A percentile compares a stretch with the other conserved stretches of the same genome.
Conservation (phyloP, 2,113 vertebrate species). For the Tupaia chinensis region DNA sequence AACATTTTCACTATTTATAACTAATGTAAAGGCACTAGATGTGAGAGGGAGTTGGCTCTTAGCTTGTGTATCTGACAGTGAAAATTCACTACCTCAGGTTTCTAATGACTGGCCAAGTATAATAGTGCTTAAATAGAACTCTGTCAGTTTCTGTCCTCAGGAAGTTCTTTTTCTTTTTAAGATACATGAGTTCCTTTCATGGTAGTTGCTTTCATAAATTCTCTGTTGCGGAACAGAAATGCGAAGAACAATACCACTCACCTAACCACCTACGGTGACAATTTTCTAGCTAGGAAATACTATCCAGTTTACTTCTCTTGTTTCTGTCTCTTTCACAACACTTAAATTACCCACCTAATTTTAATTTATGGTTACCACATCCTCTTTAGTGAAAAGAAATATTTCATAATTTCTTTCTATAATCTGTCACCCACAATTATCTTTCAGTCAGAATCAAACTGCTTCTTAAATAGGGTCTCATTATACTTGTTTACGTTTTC, state of each 20-base stretch:
- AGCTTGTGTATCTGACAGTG: neutral
- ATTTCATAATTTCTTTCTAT: slow-evolving; percentile 22
- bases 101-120: neutral
- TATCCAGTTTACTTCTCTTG: neutral
- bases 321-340: slow-evolving; percentile 14
- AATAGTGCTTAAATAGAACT: neutral
- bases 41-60: neutral
- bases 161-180: neutral
- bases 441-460: slow-evolving; percentile 1
- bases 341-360: slow-evolving; percentile 19
- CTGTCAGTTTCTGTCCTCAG: neutral
- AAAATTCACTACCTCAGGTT: neutral
- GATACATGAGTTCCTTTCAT: neutral
- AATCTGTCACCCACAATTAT: slow-evolving; percentile 12
- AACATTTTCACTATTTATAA: neutral
- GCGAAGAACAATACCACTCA: neutral
- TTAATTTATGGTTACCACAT: neutral
- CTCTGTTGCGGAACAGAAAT: neutral
- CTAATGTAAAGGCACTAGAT: neutral
- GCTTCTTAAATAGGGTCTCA: neutral
- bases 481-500: neutral
- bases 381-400: slow-evolving; percentile 38
- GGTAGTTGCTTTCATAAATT: neutral
- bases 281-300: neutral
- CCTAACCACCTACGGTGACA: neutral